These are phyloP conservation scores for Agrypnia vestita DNA, from an alignment of 1,140 invertebrate genomes.

Conservation along the genomic window DNA sequence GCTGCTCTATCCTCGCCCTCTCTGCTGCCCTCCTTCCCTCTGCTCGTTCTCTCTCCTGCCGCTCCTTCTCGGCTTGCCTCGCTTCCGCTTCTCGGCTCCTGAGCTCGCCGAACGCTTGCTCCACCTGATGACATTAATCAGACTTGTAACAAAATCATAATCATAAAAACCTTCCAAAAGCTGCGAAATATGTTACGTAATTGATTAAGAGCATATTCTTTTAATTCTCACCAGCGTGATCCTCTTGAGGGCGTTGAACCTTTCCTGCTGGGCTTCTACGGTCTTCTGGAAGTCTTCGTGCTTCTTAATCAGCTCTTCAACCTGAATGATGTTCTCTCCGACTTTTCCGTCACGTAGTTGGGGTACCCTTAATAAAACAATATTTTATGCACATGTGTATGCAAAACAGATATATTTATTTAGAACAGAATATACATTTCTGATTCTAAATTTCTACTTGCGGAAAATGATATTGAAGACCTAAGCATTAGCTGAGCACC, in stretches of 20 bases:
- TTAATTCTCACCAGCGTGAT: conserved; percentile 82
- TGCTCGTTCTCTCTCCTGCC: conserved; percentile 66
- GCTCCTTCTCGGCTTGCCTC: conserved; percentile 63
- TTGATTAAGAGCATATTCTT: not conserved
- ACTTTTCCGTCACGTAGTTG: conserved; percentile 85
- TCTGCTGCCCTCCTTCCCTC: conserved; percentile 65
- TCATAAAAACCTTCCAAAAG: not conserved
- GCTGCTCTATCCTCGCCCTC: conserved; percentile 68
- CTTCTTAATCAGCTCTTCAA: conserved; percentile 90
- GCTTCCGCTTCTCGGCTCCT: conserved; percentile 66
- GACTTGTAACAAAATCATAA: not conserved
- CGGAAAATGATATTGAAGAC: too few relatives aligned
- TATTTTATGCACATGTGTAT: too few relatives aligned
- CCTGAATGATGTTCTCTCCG: conserved; percentile 90
- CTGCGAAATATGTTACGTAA: too few relatives aligned
- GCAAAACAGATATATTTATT: too few relatives aligned
- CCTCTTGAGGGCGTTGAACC: conserved; percentile 88
- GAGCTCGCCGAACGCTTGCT: conserved; percentile 68
- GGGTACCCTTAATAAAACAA: conserved; percentile 75
- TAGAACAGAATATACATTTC: too few relatives aligned
- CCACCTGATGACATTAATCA: conserved; percentile 62
- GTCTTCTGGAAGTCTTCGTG: conserved; percentile 95
- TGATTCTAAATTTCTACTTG: too few relatives aligned
- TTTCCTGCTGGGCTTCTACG: conserved; percentile 91
- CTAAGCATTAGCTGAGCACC: not conserved